These are phyloP conservation scores for Clarias laeviceps DNA, from an alignment of 2,797 vertebrate species.

Conservation along the genomic window DNA sequence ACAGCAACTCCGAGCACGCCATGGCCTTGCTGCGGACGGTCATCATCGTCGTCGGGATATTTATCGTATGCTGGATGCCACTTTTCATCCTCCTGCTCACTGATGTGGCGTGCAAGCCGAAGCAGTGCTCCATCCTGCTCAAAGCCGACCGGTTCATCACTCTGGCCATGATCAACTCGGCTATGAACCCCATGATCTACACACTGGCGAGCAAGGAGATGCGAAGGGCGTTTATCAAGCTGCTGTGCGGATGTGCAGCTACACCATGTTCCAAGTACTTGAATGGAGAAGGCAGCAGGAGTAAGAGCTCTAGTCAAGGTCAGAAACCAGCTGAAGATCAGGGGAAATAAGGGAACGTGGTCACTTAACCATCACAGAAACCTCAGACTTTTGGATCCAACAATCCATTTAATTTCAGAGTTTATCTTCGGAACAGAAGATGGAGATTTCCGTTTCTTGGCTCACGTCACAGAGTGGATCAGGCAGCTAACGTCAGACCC, in stretches of 20 bases:
- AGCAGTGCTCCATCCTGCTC: constrained; percentile 80
- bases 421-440: neutral
- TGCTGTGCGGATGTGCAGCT: constrained; percentile 81
- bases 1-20: constrained; percentile 86
- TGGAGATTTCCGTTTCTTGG: neutral
- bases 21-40: constrained; percentile 93
- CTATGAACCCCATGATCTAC: constrained; percentile 95
- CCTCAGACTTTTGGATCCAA: constrained; percentile 56
- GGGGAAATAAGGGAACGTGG: constrained; percentile 62
- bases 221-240: constrained; percentile 87
- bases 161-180: constrained; percentile 90
- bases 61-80: constrained; percentile 93
- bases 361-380: constrained; percentile 50
- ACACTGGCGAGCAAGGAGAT: constrained; percentile 94
- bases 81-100: constrained; percentile 88
- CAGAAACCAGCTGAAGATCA: constrained; percentile 76
- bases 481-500: neutral
- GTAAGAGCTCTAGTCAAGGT: constrained; percentile 88
- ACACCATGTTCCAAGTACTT: constrained; percentile 48
- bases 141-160: constrained; percentile 87
- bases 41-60: constrained; percentile 90
- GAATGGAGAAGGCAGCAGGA: constrained; percentile 79
- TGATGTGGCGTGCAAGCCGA: constrained; percentile 84
- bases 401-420: neutral
- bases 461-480: neutral